These are phyloP conservation scores for Amyelois transitella DNA, from an alignment of 1,140 invertebrate species.

Conservation along the genomic window DNA sequence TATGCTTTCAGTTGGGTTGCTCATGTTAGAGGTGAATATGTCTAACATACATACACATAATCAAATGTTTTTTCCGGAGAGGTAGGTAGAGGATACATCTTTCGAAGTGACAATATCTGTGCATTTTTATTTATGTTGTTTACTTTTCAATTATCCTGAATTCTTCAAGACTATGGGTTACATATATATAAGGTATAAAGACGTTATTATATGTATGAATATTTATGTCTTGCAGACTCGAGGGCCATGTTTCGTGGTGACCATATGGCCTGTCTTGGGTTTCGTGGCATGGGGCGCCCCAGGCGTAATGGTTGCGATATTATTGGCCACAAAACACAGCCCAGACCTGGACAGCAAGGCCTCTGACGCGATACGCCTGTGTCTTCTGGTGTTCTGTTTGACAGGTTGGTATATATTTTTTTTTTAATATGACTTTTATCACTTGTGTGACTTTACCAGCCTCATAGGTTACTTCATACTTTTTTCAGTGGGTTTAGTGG, in stretches of 20 bases:
- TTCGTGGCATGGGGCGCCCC: conserved; percentile 84
- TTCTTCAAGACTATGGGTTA: too few relatives aligned
- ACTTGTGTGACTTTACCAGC: not conserved
- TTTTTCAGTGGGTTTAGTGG: too few relatives aligned
- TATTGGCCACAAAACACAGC: conserved; percentile 72
- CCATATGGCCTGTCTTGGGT: conserved; percentile 81
- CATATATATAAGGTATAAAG: too few relatives aligned
- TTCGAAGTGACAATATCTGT: too few relatives aligned
- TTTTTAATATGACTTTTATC: too few relatives aligned
- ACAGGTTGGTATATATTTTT: conserved; percentile 32
- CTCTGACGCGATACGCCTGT: conserved; percentile 52
- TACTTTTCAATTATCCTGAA: too few relatives aligned
- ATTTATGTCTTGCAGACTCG: conserved; percentile 79
- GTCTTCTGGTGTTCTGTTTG: conserved; percentile 58
- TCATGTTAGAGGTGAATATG: conserved; percentile 83
- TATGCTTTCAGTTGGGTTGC: conserved; percentile 84
- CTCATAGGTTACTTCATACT: too few relatives aligned
- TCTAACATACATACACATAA: too few relatives aligned
- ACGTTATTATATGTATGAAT: too few relatives aligned
- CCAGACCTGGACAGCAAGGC: conserved; percentile 36
- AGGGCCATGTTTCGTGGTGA: conserved; percentile 86
- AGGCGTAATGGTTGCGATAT: conserved; percentile 70
- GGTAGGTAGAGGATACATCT: too few relatives aligned
- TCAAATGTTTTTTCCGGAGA: too few relatives aligned
- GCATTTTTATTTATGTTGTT: too few relatives aligned